A percentile compares a stretch with the other conserved stretches of the same genome.
Evolutionary conservation across 2,113 vertebrate species (phyloP).

Genomic region (Anser brachyrhynchus): DNA sequence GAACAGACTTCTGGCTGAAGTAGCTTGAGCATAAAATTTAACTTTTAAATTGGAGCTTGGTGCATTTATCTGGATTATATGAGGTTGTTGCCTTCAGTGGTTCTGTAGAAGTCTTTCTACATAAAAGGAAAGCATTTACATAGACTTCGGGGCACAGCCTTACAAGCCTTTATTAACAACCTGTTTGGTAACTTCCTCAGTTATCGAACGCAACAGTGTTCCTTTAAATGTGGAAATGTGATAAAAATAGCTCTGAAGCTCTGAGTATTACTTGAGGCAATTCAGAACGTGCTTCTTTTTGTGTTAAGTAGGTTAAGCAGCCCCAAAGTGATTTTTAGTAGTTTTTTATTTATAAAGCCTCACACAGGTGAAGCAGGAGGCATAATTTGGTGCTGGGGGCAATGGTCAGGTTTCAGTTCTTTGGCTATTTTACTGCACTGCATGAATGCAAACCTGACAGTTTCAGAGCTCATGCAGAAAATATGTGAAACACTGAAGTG

Average conservation of each 20-base stretch:
- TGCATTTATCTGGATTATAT: neutral
- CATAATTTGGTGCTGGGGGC: accelerated
- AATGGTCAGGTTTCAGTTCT: neutral
- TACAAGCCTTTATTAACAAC: neutral
- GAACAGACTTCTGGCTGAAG: neutral
- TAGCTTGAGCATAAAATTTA: neutral
- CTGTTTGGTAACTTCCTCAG: neutral
- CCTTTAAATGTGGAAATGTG: neutral
- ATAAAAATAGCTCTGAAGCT: neutral
- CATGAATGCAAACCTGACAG: neutral
- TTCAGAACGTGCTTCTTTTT: neutral
- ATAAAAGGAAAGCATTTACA: neutral
- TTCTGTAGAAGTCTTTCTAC: neutral
- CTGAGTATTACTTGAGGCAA: neutral
- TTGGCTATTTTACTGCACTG: neutral
- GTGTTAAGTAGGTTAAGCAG: neutral
- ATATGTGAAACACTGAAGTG: no score
- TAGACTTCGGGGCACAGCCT: neutral
- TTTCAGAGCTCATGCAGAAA: neutral
- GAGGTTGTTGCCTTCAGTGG: neutral
- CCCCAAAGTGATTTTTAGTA: neutral
- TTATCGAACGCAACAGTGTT: neutral
- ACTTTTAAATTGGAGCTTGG: neutral
- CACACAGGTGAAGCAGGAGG: neutral
- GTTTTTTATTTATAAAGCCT: neutral